These are phyloP conservation scores for Rhaphigaster nebulosa DNA, from an alignment of 2,888 invertebrate species.

Conservation along the genomic window DNA sequence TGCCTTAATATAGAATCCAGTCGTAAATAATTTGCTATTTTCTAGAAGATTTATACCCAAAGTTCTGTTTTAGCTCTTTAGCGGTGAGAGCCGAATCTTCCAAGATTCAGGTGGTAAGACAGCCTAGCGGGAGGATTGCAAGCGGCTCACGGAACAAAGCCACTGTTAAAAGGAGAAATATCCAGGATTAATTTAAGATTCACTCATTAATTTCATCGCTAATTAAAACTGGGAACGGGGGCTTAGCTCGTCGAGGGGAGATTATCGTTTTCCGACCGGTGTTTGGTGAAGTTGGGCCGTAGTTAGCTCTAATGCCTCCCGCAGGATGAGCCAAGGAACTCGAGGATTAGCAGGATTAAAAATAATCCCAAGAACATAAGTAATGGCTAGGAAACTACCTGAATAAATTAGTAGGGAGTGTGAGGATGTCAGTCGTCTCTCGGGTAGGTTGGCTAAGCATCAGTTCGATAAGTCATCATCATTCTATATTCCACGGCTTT, in stretches of 20 bases:
- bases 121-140: neutral
- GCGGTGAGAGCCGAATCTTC: neutral
- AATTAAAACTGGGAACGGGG: slow-evolving; percentile 56
- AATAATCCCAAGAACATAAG: slow-evolving; percentile 51
- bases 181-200: slow-evolving; percentile 49
- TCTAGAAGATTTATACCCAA: neutral
- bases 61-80: neutral
- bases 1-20: too few species aligned
- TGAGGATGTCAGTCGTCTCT: neutral
- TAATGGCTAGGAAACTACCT: slow-evolving; percentile 4
- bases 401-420: slow-evolving; percentile 34
- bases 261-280: slow-evolving; percentile 47
- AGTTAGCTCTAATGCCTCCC: slow-evolving; percentile 43
- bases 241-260: slow-evolving; percentile 40
- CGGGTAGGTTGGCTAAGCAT: neutral
- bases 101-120: neutral
- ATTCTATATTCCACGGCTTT: neutral
- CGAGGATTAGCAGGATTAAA: slow-evolving; percentile 57
- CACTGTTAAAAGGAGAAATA: slow-evolving; percentile 38
- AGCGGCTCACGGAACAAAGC: neutral
- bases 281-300: neutral
- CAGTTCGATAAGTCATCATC: neutral
- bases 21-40: too few species aligned
- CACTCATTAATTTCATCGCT: slow-evolving; percentile 58
- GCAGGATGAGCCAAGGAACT: slow-evolving; percentile 18